Percentiles rank a stretch among this genome's conserved stretches.
Evolutionary conservation across 2,797 vertebrate species (phyloP).

Genomic region (Phataginus tricuspis): DNA sequence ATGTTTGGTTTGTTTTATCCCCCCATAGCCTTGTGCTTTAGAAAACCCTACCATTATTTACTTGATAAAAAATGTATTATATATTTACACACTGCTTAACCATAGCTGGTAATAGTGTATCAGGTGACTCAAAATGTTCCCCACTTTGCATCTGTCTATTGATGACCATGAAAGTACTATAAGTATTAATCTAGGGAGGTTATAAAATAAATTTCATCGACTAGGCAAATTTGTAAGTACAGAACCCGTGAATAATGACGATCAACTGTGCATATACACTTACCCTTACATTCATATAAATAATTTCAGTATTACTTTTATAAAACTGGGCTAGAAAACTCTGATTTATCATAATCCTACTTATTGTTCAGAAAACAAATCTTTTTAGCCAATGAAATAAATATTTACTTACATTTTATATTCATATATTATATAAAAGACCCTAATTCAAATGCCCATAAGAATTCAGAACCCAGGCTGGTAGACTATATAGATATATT

Average conservation of each 20-base stretch:
- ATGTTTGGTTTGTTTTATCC: neutral
- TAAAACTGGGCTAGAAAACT: constrained; percentile 30
- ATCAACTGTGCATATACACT: neutral
- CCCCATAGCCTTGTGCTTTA: neutral
- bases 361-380: constrained; percentile 35
- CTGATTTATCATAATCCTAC: neutral
- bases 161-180: neutral
- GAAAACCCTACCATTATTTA: neutral
- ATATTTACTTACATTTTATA: constrained; percentile 29
- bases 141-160: neutral
- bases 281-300: neutral
- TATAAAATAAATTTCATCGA: constrained; percentile 5
- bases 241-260: constrained; percentile 17
- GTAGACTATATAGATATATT: neutral
- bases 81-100: neutral
- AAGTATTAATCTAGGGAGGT: neutral
- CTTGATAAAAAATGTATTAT: neutral
- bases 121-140: neutral
- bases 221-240: neutral
- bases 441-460: neutral
- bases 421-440: neutral
- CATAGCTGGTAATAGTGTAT: neutral
- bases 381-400: constrained; percentile 18
- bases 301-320: constrained; percentile 25
- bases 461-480: neutral